Conservation (phyloP, 2,888 invertebrate species). For the Drosophila austrosaltans region DNA sequence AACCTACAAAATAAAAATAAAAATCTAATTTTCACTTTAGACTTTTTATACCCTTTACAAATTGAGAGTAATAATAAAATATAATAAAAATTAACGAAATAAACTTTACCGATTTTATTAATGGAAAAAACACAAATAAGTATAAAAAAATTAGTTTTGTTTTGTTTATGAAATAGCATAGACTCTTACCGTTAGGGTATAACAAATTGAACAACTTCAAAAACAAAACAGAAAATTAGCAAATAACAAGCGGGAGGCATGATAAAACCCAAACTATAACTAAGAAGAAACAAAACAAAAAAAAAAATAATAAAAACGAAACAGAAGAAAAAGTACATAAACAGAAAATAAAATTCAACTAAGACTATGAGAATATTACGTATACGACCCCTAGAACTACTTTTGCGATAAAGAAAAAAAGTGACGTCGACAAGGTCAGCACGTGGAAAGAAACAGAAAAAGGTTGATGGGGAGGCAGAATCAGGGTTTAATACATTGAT, state of each 20-base stretch:
- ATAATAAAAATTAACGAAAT: no score
- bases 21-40: neutral
- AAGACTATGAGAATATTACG: conserved; percentile 43
- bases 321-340: conserved; percentile 15
- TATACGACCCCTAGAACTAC: conserved; percentile 56
- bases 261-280: conserved; percentile 21
- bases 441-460: conserved; percentile 35
- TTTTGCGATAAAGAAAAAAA: conserved; percentile 66
- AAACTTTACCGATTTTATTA: no score
- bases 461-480: conserved; percentile 30
- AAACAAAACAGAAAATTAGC: conserved; percentile 23
- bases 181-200: neutral
- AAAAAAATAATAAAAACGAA: conserved; percentile 16
- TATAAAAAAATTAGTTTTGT: no score
- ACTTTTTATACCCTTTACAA: neutral
- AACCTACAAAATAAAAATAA: conserved; percentile 28
- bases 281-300: conserved; percentile 1
- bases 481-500: conserved; percentile 29
- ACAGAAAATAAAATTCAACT: conserved; percentile 23
- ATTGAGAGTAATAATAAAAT: neutral
- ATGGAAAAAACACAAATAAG: no score
- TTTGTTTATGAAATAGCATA: neutral
- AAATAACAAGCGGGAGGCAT: conserved; percentile 30
- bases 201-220: neutral
- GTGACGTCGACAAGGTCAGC: conserved; percentile 69